Base-by-base conservation (phyloP, 2,113 vertebrate species). In the Python bivittatus region DNA sequence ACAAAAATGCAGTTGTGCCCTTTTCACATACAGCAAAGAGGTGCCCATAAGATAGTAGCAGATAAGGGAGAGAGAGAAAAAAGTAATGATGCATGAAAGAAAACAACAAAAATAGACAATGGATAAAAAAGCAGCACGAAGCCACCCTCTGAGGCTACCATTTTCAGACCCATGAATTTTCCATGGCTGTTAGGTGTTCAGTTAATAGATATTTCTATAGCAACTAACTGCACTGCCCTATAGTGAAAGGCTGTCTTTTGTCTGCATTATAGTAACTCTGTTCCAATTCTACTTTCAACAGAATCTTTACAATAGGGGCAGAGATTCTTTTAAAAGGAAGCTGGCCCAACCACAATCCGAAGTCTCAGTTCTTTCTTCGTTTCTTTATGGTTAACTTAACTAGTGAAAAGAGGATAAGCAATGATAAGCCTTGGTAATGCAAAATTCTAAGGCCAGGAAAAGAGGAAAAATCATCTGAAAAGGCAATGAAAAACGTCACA, bases 131-230 rank as follows among this genome's bases (percentile, higher is more conserved):
- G 29, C 91, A 84, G 1, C 1, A 6, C 86, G 91, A 20, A 88
- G 92, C 44, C 8, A 33, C 38, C 15, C n/a, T 86, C 61, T 61
- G 91, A 91, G 92, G 86, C 44, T 54, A 53, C 42, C 29, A 22
- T 1, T 38, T 85, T n/a, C n/a, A 68, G 93, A 72, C 42, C 56
- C 48, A 53, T 38, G 83, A 94, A 88, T 48, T 90, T 92, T 89
- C 84, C 53, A 83, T 0, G 1, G 64, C 7, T 48, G 2, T 89
- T 88, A 84, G 0, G 33, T 92, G 60, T 29, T 57, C 29, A 33
- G 42, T 1, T 94, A 93, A 92, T 85, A 92, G 94, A 92, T 90
- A 93, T 91, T 93, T 89, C 68, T 93, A 85, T 15, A 10, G 48
- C 68, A 92, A 25, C 20, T 5, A 89, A 91, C 12, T 1, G 6